Base-by-base conservation (phyloP, 1,140 invertebrate species). In the Manduca sexta region DNA sequence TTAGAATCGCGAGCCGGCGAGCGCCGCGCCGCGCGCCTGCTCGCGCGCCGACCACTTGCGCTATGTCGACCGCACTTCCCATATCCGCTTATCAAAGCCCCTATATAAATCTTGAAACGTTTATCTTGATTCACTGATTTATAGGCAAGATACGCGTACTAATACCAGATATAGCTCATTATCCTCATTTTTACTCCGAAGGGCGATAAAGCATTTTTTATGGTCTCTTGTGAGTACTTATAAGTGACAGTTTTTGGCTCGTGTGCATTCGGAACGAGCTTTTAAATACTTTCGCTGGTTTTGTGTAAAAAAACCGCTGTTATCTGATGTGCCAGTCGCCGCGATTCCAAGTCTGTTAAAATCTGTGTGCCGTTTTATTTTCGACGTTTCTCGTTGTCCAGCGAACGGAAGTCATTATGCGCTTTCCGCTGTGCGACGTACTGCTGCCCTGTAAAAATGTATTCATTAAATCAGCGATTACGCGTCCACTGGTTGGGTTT, bases 351-450 rank as follows among this genome's bases (percentile, higher is more conserved):
- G 47, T 61, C 45, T 40, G 39, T 55, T 53, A 58, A 57, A 60
- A 57, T 64, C 48, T 51, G 48, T 49, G 41, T 50, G 49, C 60
- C 44, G 56, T 66, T 74, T 73, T 73, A 74, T 76, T 79, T 82
- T 79, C 52, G 67, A 65, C 67, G 70, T 77, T 81, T 80, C 72
- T 82, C 65, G 69, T 63, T 70, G 69, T 64, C 64, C 62, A 64
- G 33, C 57, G 64, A 67, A 55, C 75, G 81, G 81, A 84, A 81
- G 71, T 83, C 69, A 83, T 84, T 83, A 84, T 83, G 63, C 78
- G 75, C 69, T 83, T 78, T 79, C 75, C 75, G 74, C 57, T 64
- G 68, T 60, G 50, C 65, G 59, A 56, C 64, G 71, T 80, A 77
- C 62, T 66, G 52, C 18, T 61, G 70, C 55, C 62, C 69, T 74